phyloP scores from a whole-genome alignment of 2,888 invertebrate species.

The Chromoteleia sp. region DNA sequence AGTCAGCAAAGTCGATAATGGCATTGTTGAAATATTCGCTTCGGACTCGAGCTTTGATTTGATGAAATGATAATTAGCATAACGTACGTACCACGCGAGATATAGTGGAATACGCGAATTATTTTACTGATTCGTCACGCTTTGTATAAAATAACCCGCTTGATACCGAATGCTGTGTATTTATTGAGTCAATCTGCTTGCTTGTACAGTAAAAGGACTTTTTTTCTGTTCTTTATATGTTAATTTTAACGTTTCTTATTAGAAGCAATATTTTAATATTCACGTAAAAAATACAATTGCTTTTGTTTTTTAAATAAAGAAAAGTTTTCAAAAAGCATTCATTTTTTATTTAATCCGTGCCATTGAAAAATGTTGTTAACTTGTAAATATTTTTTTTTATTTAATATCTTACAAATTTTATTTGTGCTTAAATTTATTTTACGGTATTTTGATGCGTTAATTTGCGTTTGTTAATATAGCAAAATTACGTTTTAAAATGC shows the following conservation, averaged over 20 bases:
- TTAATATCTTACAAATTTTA: not conserved
- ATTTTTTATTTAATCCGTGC: too few species aligned
- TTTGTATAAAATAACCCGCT: not conserved
- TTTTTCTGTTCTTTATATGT: too few species aligned
- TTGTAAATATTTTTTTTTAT: too few species aligned
- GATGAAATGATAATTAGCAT: conserved; percentile 48
- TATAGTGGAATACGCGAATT: conserved; percentile 12
- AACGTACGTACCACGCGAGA: conserved; percentile 3
- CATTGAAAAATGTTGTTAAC: too few species aligned
- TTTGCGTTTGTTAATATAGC: too few species aligned
- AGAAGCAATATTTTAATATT: too few species aligned
- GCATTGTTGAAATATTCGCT: conserved; percentile 45
- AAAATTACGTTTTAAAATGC: not conserved
- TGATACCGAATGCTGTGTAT: not conserved
- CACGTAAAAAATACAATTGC: too few species aligned
- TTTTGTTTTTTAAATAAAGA: too few species aligned
- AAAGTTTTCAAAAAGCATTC: too few species aligned
- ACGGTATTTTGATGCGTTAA: too few species aligned
- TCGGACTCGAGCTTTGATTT: conserved; percentile 23
- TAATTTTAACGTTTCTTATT: not conserved
- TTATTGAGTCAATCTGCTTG: not conserved
- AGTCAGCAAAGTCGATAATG: conserved; percentile 42
- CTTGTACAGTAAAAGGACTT: too few species aligned
- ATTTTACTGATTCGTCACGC: conserved; percentile 16
- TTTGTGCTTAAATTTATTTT: too few species aligned